phyloP scores from a whole-genome alignment of 2,888 invertebrate species.

The Pterobdella sp. region DNA sequence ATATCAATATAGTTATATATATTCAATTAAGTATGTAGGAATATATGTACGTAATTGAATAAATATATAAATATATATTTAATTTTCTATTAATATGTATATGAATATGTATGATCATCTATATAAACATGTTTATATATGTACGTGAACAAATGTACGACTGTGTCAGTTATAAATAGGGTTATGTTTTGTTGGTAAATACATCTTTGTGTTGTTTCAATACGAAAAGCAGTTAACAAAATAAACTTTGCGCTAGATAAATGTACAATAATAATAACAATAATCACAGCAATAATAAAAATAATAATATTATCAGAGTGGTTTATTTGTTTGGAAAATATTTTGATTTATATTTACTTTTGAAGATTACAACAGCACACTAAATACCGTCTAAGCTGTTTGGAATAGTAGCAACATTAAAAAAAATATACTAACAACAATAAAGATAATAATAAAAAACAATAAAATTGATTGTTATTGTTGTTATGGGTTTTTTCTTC shows the following conservation, averaged over 20 bases:
- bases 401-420: no score
- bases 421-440: no score
- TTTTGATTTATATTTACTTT: no score
- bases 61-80: neutral
- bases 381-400: no score
- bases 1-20: neutral
- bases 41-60: neutral
- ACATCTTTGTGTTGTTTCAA: neutral
- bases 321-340: no score
- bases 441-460: no score
- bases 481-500: no score
- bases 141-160: conserved; percentile 1
- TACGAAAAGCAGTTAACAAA: neutral
- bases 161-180: neutral
- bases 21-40: neutral
- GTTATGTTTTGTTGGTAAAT: neutral
- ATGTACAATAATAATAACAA: conserved; percentile 2
- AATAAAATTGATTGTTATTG: no score
- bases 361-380: no score
- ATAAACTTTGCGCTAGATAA: neutral
- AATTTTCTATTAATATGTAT: neutral
- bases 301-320: conserved; percentile 1
- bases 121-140: neutral
- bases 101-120: neutral
- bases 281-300: neutral